Base-by-base conservation (phyloP, 2,797 vertebrate species). In the Rhinoraja longicauda region DNA sequence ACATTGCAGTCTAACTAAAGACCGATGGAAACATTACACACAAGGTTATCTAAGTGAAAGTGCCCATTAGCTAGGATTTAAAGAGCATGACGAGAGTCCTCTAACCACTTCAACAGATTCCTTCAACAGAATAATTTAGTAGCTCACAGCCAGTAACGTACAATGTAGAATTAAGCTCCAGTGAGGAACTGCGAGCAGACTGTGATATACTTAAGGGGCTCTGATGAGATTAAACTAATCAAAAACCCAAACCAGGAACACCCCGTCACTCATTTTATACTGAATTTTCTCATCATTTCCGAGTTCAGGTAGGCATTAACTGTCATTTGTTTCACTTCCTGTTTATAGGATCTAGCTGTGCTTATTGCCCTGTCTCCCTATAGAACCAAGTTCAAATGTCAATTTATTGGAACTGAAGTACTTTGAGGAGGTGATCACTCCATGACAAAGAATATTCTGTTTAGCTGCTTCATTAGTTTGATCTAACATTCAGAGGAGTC, bases 91-190 rank as follows among this genome's bases (percentile, higher is more conserved):
- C n/a, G 15, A 88, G 88, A 88, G 84, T 88, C 84, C 84, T 64
- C 84, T 88, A 88, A 88, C 59, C 62, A 88, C 84, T 21, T 32
- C n/a, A 64, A 67, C 59, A 4, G 59, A 88, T 88, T 67, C 84
- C 84, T 88, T 88, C 84, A 88, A 36, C 84, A 67, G 84, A 88
- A 88, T 64, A 88, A 88, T 88, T 88, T 92, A 92, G 45, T 53
- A 75, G 64, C 70, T 53, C 67, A 92, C 10, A 73, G 29, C 67
- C 36, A 36, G 86, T 90, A 90, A 90, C 75, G 45, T 73, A 29
- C 70, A 92, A 75, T 75, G 72, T n/a, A 73, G 90, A 92, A 75
- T 92, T 73, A 73, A 57, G 72, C 90, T 24, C 45, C 13, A 7
- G 39, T 75, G 39, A 92, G 12, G 73, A 39, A 26, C 67, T 75